A percentile compares a stretch with the other conserved stretches of the same genome.
Evolutionary conservation across 2,888 invertebrate genomes (phyloP).

Genomic region (Leptinotarsa haldemani): DNA sequence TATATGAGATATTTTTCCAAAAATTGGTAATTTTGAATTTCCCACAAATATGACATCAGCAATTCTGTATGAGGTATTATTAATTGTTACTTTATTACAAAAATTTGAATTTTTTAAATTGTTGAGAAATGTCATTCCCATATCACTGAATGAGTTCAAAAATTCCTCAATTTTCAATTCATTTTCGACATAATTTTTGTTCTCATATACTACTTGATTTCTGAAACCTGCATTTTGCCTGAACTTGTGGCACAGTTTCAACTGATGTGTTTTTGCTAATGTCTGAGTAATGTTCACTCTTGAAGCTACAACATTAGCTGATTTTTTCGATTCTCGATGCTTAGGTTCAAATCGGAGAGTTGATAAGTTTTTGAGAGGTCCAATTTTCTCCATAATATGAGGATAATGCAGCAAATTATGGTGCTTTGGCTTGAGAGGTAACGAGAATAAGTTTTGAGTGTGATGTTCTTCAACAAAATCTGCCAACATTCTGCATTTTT

Average conservation of each 20-base stretch:
- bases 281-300: constrained; percentile 23
- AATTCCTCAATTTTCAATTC: constrained; percentile 4
- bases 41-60: background rate
- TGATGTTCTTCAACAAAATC: constrained; percentile 39
- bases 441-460: constrained; percentile 30
- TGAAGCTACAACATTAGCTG: constrained; percentile 21
- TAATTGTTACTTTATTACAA: constrained; percentile 9
- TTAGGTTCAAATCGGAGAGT: constrained; percentile 39
- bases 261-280: constrained; percentile 23
- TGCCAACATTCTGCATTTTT: constrained; percentile 26
- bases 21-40: constrained; percentile 2
- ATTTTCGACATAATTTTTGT: background rate
- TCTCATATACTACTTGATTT: constrained; percentile 5
- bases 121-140: background rate
- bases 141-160: background rate
- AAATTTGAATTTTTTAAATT: background rate
- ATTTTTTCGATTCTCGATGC: constrained; percentile 23
- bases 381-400: constrained; percentile 32
- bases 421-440: constrained; percentile 42
- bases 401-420: constrained; percentile 44
- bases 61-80: background rate
- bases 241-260: constrained; percentile 19
- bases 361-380: constrained; percentile 35
- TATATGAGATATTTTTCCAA: constrained; percentile 12
- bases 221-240: constrained; percentile 8